Evolutionary conservation across 1,140 invertebrate genomes (phyloP), one percentile per base, ranked within the genome.

Genomic region (Anastrepha ludens): DNA sequence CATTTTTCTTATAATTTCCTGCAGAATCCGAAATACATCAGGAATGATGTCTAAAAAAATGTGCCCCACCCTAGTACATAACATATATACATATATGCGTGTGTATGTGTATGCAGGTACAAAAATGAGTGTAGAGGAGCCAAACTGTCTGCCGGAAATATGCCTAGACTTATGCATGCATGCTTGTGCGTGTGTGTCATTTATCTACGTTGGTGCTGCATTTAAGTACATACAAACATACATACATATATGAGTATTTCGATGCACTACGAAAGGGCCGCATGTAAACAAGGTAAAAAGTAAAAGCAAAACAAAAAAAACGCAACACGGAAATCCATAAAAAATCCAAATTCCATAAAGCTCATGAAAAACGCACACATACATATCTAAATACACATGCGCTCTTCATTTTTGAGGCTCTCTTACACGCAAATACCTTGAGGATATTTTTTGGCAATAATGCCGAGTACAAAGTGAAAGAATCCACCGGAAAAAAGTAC

Each of bases 361-460:
- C 74, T 81, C 8, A 81, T 55, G 74, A 58, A 50, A 58, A 50
- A 55, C 47, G 55, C 44, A 81, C 47, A 17, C 74, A 55, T 3
- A 81, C 47, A n/a, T n/a, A 29, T 29, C 29, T 29, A 29, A 29
- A 29, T 29, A 55, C n/a, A n/a, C n/a, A 15, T 20, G n/a, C 4
- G 55, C n/a, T 20, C 9, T 81, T 55, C 50, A 81, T 55, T 55
- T 74, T 81, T 81, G 20, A 20, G 74, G 74, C 74, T 55, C 47
- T 81, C 44, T 81, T 20, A 86, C 59, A 59, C 60, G 81, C 87
- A 88, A 88, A 88, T 86, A 86, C 78, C 87, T 86, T 44, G 81
- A 88, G 87, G 87, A 86, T 59, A 86, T 86, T 86, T 88, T 86
- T 88, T 74, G 59, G 85, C 78, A 86, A 86, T 88, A 85, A 58